phyloP scores from a whole-genome alignment of 2,888 invertebrate species.

The Campopleginae sp. region DNA sequence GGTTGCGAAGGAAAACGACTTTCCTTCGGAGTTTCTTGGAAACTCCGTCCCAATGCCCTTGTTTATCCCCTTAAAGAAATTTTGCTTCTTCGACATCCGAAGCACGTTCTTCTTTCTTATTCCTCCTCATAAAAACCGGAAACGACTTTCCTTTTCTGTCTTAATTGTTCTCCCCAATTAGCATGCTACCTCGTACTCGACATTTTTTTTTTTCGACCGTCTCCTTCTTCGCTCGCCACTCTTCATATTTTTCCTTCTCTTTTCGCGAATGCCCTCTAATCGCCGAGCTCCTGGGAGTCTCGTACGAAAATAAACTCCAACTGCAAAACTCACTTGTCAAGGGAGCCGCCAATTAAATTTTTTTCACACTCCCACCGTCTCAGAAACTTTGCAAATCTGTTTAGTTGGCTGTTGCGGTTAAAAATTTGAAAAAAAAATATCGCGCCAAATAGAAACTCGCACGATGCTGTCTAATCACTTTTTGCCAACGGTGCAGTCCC shows the following conservation, averaged over 20 bases:
- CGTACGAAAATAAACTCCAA: constrained; percentile 47
- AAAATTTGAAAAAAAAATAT: background rate
- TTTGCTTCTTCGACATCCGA: constrained; percentile 6
- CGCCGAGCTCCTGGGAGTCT: constrained; percentile 10
- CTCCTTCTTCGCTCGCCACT: background rate
- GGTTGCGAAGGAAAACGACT: constrained; percentile 18
- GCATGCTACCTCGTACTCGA: background rate
- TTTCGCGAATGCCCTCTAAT: constrained; percentile 54
- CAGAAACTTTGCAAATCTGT: background rate
- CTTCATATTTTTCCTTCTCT: constrained; percentile 12
- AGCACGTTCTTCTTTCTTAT: background rate
- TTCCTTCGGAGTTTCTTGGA: constrained; percentile 15
- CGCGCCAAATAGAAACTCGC: constrained; percentile 6
- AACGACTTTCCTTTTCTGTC: constrained; percentile 51
- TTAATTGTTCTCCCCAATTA: constrained; percentile 37
- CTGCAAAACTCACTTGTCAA: constrained; percentile 26
- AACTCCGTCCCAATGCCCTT: constrained; percentile 51
- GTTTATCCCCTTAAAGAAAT: constrained; percentile 25
- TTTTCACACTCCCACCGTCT: background rate
- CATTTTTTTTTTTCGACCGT: background rate
- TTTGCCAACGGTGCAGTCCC: background rate
- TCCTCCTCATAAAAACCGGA: constrained; percentile 7
- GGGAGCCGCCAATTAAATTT: constrained; percentile 12
- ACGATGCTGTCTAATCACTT: constrained; percentile 2
- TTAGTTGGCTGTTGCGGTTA: background rate